A percentile compares a stretch with the other conserved stretches of the same genome.
Conservation (phyloP, 2,888 invertebrate genomes). For the Isoperla grammatica region DNA sequence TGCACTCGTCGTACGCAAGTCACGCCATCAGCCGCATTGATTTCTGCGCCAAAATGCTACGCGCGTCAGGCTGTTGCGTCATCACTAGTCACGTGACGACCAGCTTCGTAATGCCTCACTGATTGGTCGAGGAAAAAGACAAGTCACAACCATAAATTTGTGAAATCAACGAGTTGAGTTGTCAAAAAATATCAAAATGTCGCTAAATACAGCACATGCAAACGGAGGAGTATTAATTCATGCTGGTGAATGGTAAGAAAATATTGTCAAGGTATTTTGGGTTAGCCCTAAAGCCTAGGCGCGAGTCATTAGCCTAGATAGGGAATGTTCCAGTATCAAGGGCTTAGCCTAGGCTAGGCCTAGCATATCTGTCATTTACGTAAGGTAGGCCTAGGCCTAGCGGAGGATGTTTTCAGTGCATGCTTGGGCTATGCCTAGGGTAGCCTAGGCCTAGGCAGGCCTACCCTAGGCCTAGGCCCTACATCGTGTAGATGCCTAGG, state of each 20-base stretch:
- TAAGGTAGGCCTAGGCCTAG: not conserved
- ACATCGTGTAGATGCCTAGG: not conserved
- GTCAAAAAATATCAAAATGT: constrained; percentile 83
- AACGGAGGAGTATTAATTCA: constrained; percentile 93
- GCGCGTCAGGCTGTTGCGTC: constrained; percentile 4
- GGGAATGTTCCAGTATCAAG: constrained; percentile 21
- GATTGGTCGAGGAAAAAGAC: too few relatives aligned
- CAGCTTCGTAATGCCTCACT: too few relatives aligned
- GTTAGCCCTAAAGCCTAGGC: not conserved
- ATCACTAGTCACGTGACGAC: not conserved
- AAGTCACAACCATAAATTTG: not conserved
- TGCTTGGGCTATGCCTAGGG: too few relatives aligned
- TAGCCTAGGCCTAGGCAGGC: too few relatives aligned
- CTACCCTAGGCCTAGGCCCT: too few relatives aligned
- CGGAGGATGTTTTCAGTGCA: too few relatives aligned
- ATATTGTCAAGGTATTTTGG: too few relatives aligned
- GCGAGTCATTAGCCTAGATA: constrained; percentile 3
- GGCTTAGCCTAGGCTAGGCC: not conserved
- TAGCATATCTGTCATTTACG: too few relatives aligned
- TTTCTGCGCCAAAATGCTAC: constrained; percentile 42
- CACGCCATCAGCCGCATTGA: constrained; percentile 39
- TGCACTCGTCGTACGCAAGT: constrained; percentile 24
- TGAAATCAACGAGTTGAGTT: constrained; percentile 7
- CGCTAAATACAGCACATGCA: constrained; percentile 92
- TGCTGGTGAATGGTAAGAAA: constrained; percentile 93